Conservation (phyloP, 2,797 vertebrate genomes). For the Merluccius polli region DNA sequence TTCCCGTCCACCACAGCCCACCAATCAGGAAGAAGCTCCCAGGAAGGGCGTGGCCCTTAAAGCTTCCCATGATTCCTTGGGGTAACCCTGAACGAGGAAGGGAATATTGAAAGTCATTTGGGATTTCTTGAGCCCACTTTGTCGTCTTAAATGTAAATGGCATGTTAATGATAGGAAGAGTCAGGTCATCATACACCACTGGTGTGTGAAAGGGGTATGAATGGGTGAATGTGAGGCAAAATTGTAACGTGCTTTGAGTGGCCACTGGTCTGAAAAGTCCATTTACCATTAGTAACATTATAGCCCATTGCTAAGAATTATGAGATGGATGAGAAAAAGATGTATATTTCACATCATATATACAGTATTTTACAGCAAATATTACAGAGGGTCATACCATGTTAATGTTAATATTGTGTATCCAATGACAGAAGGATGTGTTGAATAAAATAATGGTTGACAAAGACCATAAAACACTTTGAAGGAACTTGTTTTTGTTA, state of each 20-base stretch:
- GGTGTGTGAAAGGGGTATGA: no score
- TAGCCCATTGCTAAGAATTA: no score
- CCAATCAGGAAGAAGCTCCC: slow-evolving; percentile 84
- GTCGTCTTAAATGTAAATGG: no score
- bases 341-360: no score
- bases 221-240: no score
- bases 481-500: not conserved
- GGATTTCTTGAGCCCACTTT: not conserved
- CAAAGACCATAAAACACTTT: not conserved
- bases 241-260: no score
- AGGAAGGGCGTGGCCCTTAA: slow-evolving; percentile 88
- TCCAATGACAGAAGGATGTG: not conserved
- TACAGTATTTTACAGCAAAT: no score
- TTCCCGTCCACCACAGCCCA: slow-evolving; percentile 89
- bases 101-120: not conserved
- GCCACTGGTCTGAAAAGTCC: no score
- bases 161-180: not conserved
- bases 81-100: slow-evolving; percentile 20
- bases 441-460: not conserved
- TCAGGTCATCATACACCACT: no score
- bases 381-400: not conserved
- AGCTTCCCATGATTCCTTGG: slow-evolving; percentile 78
- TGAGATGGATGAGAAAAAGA: not conserved
- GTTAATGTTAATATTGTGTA: not conserved
- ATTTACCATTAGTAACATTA: not conserved